Percentiles rank a stretch among this genome's conserved stretches.
phyloP scores from a whole-genome alignment of 2,113 vertebrate genomes.

The Ahaetulla prasina region DNA sequence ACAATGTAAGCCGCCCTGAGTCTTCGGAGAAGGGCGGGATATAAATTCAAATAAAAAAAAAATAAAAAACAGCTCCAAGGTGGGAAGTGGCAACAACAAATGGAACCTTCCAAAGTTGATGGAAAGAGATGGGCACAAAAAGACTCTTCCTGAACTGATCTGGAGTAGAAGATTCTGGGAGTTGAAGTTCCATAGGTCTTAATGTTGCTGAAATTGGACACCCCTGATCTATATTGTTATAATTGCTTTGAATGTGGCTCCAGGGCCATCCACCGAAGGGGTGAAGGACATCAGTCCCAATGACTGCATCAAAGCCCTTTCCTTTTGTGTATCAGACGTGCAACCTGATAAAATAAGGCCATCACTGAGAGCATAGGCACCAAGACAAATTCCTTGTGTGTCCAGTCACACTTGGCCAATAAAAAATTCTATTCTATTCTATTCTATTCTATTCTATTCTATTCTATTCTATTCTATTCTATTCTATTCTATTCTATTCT shows the following conservation, averaged over 20 bases:
- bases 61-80: constrained; percentile 37
- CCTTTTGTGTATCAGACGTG: background rate
- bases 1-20: too few species aligned
- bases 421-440: too few species aligned
- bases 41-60: too few species aligned
- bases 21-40: too few species aligned
- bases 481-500: too few species aligned
- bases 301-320: background rate
- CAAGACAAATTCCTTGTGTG: too few species aligned
- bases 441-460: too few species aligned
- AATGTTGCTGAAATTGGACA: background rate
- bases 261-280: background rate
- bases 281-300: background rate
- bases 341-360: background rate
- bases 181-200: background rate
- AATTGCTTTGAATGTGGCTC: background rate
- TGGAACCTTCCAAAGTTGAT: constrained; percentile 24
- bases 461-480: too few species aligned
- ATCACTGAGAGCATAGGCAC: too few species aligned
- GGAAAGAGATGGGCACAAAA: constrained; percentile 2
- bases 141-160: background rate
- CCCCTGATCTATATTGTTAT: background rate
- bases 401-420: too few species aligned
- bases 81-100: constrained; percentile 23
- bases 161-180: background rate